Base-by-base conservation (phyloP, 2,797 vertebrate species). In the Xenentodon cancila region DNA sequence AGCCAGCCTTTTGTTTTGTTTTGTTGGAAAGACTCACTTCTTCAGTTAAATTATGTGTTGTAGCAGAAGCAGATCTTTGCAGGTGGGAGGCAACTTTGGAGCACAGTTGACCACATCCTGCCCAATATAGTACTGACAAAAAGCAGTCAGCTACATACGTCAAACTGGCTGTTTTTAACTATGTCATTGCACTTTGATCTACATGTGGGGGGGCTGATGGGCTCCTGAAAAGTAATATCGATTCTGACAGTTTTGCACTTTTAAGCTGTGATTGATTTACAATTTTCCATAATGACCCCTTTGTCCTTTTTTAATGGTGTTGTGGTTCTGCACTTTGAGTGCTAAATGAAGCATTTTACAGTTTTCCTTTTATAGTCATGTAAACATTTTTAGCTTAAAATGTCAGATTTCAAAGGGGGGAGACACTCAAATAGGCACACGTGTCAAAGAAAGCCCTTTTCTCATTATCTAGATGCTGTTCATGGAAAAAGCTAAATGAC, bases 31-130 rank as follows among this genome's bases (percentile, higher is more conserved):
- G 19, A 43, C 25, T 25, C 46, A 3, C 53, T 40, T 77, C 32
- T 71, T 16, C n/a, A 46, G 52, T 67, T 13, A 59, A 58, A 62
- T 53, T 69, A 64, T 43, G 25, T 44, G 51, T 65, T 27, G 51
- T 48, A 63, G 67, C 65, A 42, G 59, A 44, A 77, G 58, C 47
- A 13, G 53, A 6, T 77, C 53, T 77, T 62, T 81, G 88, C 79
- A 90, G 87, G 80, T 89, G 80, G 77, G 71, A 83, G 77, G 75
- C 71, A 71, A 42, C 71, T 62, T 56, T 78, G 67, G 71, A 80
- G 77, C 68, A 27, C 40, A 59, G 69, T 32, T 82, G 79, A 87
- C 88, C 85, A 87, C 85, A 87, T 89, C 84, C 84, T 88, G 85
- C 65, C 74, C 53, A 47, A 63, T 67, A 66, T 67, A 59, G 64